Percentiles rank a stretch among this genome's conserved stretches.
Conservation (phyloP, 2,113 vertebrate genomes). For the Gulo gulo region DNA sequence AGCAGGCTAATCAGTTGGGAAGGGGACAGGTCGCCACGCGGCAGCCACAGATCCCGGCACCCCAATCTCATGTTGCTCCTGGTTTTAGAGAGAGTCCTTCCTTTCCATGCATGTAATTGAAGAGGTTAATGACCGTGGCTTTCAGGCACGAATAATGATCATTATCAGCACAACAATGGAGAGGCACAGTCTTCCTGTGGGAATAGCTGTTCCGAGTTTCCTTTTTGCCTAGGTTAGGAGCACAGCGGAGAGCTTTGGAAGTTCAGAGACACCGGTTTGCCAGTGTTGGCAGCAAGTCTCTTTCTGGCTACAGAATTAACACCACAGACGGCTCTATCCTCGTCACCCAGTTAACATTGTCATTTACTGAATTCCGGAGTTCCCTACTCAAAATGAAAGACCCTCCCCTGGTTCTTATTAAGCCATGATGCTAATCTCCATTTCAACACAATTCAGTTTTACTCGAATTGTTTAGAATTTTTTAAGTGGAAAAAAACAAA, state of each 20-base stretch:
- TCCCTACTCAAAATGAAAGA: not conserved
- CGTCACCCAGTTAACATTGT: constrained; percentile 15
- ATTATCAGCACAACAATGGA: not conserved
- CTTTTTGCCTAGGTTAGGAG: not conserved
- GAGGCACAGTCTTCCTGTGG: not conserved
- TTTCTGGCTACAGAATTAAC: not conserved
- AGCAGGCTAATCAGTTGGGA: no score
- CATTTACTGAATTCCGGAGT: not conserved
- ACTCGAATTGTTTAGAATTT: not conserved
- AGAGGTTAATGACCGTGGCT: not conserved
- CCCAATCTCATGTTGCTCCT: rapidly evolving
- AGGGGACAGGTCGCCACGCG: no score
- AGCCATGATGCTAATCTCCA: constrained; percentile 15
- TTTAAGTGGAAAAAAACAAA: not conserved
- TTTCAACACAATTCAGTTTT: constrained; percentile 36
- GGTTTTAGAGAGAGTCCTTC: not conserved
- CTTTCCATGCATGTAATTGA: not conserved
- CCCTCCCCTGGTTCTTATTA: not conserved
- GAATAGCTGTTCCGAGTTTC: not conserved
- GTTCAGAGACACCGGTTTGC: not conserved
- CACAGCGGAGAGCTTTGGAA: no score
- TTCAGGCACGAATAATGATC: not conserved
- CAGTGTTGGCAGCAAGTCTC: not conserved
- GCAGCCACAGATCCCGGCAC: rapidly evolving
- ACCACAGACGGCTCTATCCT: not conserved